Percentiles rank a stretch among this genome's conserved stretches.
These are phyloP conservation scores for Copsychus sechellarum DNA, from an alignment of 2,113 vertebrate genomes.

Conservation along the genomic window DNA sequence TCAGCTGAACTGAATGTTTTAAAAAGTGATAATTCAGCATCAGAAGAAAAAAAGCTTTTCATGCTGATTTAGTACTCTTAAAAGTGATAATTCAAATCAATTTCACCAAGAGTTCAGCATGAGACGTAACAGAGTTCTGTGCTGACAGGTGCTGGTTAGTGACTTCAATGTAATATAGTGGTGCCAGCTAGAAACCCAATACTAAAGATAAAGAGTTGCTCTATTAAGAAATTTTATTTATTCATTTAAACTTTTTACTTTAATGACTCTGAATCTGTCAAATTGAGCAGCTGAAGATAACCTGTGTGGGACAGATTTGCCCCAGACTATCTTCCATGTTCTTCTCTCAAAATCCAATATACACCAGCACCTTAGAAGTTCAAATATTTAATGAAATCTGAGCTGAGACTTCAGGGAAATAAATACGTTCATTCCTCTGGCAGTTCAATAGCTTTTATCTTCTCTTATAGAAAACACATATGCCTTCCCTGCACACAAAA, in stretches of 20 bases:
- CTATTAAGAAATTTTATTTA: background rate
- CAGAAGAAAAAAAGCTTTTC: background rate
- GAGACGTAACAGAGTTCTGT: background rate
- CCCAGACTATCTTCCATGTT: background rate
- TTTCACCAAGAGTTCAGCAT: background rate
- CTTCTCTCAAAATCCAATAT: background rate
- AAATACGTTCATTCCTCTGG: background rate
- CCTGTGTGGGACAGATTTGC: background rate
- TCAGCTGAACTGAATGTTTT: background rate
- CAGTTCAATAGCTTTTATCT: background rate
- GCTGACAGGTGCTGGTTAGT: background rate
- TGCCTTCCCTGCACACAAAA: background rate
- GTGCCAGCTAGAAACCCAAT: background rate
- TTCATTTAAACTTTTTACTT: background rate
- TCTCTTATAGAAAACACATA: background rate
- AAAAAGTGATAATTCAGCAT: background rate
- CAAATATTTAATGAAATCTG: slow-evolving; percentile 1
- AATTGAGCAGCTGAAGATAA: background rate
- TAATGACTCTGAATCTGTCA: background rate
- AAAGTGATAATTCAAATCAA: background rate
- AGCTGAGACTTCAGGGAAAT: background rate
- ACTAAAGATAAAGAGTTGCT: background rate
- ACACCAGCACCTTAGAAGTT: background rate
- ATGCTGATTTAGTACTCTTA: background rate
- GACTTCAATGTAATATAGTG: background rate